Conservation (phyloP, 37 sponge, comb jelly and placozoan genomes). For the Lycopodina hypogea region DNA sequence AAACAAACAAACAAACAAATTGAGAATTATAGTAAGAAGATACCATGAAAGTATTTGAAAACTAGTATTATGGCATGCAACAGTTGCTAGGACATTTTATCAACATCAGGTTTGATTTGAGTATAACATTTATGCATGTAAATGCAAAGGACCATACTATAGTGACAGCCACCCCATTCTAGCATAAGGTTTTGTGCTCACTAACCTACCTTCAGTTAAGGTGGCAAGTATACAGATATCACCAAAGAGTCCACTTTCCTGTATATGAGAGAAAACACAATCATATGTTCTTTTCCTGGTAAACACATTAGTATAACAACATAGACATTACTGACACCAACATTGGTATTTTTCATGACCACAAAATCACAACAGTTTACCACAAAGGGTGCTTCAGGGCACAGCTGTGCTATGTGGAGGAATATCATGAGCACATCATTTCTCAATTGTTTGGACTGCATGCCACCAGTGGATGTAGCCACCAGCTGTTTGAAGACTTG, state of each 20-base stretch:
- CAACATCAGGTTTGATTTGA: too few relatives aligned
- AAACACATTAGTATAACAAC: not conserved
- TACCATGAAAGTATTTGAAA: too few relatives aligned
- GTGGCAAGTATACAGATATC: conserved; percentile 61
- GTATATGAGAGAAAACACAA: not conserved
- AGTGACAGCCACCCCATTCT: too few relatives aligned
- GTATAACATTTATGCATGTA: too few relatives aligned
- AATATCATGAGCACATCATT: conserved; percentile 72
- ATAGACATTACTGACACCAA: too few relatives aligned
- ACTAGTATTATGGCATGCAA: too few relatives aligned
- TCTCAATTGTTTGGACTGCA: conserved; percentile 53
- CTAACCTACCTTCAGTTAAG: conserved; percentile 55
- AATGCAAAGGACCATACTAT: too few relatives aligned
- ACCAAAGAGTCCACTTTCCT: conserved; percentile 68
- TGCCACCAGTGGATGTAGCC: conserved; percentile 34
- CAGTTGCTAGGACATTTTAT: too few relatives aligned
- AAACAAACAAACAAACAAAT: too few relatives aligned
- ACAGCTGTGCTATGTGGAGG: conserved; percentile 45
- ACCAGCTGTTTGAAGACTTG: conserved; percentile 42
- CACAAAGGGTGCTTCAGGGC: conserved; percentile 83
- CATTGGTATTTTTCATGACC: too few relatives aligned
- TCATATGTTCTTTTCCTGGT: not conserved
- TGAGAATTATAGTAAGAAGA: too few relatives aligned
- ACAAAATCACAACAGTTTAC: conserved; percentile 18
- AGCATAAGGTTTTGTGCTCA: too few relatives aligned